Conservation (phyloP, 1,140 invertebrate species). For the Chironomus tepperi region DNA sequence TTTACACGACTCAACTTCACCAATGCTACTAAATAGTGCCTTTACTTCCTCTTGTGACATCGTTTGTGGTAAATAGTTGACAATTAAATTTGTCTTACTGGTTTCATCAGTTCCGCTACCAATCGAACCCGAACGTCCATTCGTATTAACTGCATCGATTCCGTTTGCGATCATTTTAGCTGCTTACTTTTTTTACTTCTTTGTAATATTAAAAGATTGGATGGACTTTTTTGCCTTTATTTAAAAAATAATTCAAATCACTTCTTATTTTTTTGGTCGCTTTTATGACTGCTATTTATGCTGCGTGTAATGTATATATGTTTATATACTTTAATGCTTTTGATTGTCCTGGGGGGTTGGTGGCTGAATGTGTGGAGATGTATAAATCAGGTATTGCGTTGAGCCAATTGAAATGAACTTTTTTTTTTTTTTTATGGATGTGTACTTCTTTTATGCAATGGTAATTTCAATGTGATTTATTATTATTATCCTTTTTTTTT, state of each 20-base stretch:
- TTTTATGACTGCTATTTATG: neutral
- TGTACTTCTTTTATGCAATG: neutral
- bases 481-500: neutral
- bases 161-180: slow-evolving; percentile 26
- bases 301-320: neutral
- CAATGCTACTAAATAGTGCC: slow-evolving; percentile 68
- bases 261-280: slow-evolving; percentile 10
- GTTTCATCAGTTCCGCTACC: slow-evolving; percentile 41
- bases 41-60: slow-evolving; percentile 81
- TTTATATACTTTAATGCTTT: neutral
- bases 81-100: slow-evolving; percentile 64
- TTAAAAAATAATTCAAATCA: no score
- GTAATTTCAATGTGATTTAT: neutral
- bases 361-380: neutral
- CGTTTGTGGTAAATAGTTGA: slow-evolving; percentile 79
- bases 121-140: slow-evolving; percentile 45
- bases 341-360: slow-evolving; percentile 8
- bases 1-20: slow-evolving; percentile 78
- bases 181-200: neutral
- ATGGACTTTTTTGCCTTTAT: neutral
- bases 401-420: slow-evolving; percentile 11
- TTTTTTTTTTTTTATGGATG: neutral
- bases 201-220: neutral
- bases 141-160: slow-evolving; percentile 33
- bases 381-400: slow-evolving; percentile 20